phyloP scores from a whole-genome alignment of 2,113 vertebrate genomes.

The Lontra canadensis region DNA sequence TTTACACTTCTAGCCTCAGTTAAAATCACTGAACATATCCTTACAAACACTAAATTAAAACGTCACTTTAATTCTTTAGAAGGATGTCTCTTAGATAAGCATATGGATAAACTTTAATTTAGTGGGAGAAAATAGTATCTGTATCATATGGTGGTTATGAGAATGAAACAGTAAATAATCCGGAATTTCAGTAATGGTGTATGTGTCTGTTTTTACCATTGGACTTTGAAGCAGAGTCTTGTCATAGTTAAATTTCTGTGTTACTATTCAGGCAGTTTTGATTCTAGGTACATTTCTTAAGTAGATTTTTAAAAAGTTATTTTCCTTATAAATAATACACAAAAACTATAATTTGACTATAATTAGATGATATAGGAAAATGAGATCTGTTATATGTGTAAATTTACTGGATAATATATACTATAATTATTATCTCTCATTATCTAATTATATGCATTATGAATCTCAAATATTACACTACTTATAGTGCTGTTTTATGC shows the following conservation, averaged over 20 bases:
- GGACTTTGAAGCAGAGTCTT: background rate
- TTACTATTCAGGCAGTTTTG: background rate
- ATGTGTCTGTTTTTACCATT: background rate
- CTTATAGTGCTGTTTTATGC: background rate
- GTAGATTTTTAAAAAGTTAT: background rate
- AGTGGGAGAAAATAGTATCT: background rate
- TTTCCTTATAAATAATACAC: background rate
- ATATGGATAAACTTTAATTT: background rate
- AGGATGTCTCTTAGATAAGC: background rate
- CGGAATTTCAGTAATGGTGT: background rate
- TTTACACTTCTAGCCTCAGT: background rate
- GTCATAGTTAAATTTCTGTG: background rate
- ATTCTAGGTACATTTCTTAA: background rate
- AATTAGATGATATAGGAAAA: background rate
- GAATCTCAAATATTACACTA: background rate
- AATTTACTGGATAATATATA: background rate
- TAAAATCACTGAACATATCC: background rate
- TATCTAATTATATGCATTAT: constrained; percentile 42
- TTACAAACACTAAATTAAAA: background rate
- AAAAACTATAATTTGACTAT: background rate
- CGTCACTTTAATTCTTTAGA: background rate
- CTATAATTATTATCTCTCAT: background rate
- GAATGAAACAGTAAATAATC: background rate
- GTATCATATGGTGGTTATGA: background rate
- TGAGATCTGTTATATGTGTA: background rate